A percentile compares a stretch with the other conserved stretches of the same genome.
Conservation (phyloP, 2,888 invertebrate species). For the Sminthurides aquaticus region DNA sequence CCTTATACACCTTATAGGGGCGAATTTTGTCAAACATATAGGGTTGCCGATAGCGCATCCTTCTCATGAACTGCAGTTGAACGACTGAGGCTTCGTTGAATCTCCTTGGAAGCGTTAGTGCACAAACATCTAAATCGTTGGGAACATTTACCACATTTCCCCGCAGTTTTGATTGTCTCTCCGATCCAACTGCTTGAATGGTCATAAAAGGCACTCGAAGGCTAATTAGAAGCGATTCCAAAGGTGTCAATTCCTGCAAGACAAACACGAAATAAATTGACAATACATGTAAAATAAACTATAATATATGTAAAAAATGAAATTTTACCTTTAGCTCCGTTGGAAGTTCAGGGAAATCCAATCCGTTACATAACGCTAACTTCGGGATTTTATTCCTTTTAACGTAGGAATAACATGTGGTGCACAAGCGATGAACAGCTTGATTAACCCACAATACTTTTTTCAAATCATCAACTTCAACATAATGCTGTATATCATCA, state of each 20-base stretch:
- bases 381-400: too few relatives aligned
- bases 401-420: too few relatives aligned
- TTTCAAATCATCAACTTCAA: too few relatives aligned
- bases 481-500: too few relatives aligned
- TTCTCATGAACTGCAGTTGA: slow-evolving; percentile 22
- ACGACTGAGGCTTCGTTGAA: slow-evolving; percentile 12
- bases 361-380: too few relatives aligned
- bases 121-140: slow-evolving; percentile 25
- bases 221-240: slow-evolving; percentile 19
- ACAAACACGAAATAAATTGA: not conserved
- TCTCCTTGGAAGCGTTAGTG: slow-evolving; percentile 18
- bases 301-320: not conserved
- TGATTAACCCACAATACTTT: too few relatives aligned
- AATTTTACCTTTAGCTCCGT: not conserved
- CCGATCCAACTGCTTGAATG: slow-evolving; percentile 12
- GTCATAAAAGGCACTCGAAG: slow-evolving; percentile 25
- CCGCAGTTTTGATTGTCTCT: slow-evolving; percentile 14
- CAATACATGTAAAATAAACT: not conserved
- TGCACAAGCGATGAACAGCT: too few relatives aligned
- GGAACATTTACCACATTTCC: slow-evolving; percentile 29
- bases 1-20: slow-evolving; percentile 13
- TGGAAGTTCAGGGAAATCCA: too few relatives aligned
- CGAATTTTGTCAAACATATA: slow-evolving; percentile 22
- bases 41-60: slow-evolving; percentile 15
- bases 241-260: slow-evolving; percentile 1